Evolutionary conservation across 2,888 invertebrate genomes (phyloP).

Genomic region (Polydrusus cervinus): DNA sequence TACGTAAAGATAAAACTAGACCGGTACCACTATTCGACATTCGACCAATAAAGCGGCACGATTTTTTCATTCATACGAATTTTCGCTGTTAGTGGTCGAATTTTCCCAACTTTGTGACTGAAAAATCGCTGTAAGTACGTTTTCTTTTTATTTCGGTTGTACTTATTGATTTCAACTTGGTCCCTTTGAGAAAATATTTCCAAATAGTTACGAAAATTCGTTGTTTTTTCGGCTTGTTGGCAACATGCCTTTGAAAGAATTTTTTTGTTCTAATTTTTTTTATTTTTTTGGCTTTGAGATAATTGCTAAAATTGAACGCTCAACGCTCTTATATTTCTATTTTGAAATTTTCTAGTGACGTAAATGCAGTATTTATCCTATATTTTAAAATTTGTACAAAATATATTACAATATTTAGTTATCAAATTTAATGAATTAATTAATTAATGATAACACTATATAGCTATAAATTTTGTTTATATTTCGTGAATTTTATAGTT

Average conservation of each 20-base stretch:
- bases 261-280: slow-evolving; percentile 17
- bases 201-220: background rate
- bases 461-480: slow-evolving; percentile 20
- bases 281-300: background rate
- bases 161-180: background rate
- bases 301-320: background rate
- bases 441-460: background rate
- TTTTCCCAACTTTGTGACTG: slow-evolving; percentile 47
- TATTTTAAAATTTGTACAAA: background rate
- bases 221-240: slow-evolving; percentile 31
- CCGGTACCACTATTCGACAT: background rate
- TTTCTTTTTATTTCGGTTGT: slow-evolving; percentile 6
- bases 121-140: slow-evolving; percentile 42
- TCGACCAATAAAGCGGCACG: background rate
- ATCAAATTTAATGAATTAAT: background rate
- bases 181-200: background rate
- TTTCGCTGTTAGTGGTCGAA: background rate
- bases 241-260: slow-evolving; percentile 29
- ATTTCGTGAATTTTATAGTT: slow-evolving; percentile 5
- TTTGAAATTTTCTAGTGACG: slow-evolving; percentile 21
- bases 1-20: background rate
- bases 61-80: slow-evolving; percentile 35
- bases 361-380: slow-evolving; percentile 11
- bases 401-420: background rate
- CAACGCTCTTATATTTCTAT: slow-evolving; percentile 7